Base-by-base conservation (phyloP, 2,888 invertebrate genomes). In the Cheilosia grossa region DNA sequence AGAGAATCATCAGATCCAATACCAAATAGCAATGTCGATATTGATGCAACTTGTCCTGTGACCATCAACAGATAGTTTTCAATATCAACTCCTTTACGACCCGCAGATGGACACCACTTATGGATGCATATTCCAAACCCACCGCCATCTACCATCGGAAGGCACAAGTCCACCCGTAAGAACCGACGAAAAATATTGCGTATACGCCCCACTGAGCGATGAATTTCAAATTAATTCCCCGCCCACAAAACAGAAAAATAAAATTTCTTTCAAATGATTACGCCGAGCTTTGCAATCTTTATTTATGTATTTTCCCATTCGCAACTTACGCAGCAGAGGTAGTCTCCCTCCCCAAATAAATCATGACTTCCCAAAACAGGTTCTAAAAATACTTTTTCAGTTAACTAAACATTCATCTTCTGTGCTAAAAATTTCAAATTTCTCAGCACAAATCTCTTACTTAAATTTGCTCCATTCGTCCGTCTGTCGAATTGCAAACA, bases 241-340 rank as follows among this genome's bases (percentile, higher is more conserved):
- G 80, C 83, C 83, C 56, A 70, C 66, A 47, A 47, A 17, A 0
- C 17, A 19, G 4, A 47, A 47, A 47, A 17, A 24, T 2, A 44
- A 47, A 47, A 42, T 6, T 21, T 51, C 49, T 13, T 56, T 56
- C 33, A 47, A 42, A 27, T 27, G 53, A 21, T 17, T 53, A 58
- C 47, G 21, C n/a, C 19, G 10, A 64, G 40, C 10, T 49, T 40
- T 33, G 47, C 21, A 67, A 69, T 61, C 42, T 30, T 0, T 58
- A 40, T 21, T 24, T 42, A 42, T 17, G 24, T 53, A 21, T 63
- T 10, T 56, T 37, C n/a, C 33, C n/a, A 44, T 58, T 63, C 64
- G 73, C 70, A 75, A 47, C 81, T 81, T 81, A 85, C 75, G 81
- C 85, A 85, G 80, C 40, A 53, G 81, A 75, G 80, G 80, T 24